Percentiles rank a stretch among this genome's conserved stretches.
These are phyloP conservation scores for Morone saxatilis DNA, from an alignment of 2,113 vertebrate genomes.

Conservation along the genomic window DNA sequence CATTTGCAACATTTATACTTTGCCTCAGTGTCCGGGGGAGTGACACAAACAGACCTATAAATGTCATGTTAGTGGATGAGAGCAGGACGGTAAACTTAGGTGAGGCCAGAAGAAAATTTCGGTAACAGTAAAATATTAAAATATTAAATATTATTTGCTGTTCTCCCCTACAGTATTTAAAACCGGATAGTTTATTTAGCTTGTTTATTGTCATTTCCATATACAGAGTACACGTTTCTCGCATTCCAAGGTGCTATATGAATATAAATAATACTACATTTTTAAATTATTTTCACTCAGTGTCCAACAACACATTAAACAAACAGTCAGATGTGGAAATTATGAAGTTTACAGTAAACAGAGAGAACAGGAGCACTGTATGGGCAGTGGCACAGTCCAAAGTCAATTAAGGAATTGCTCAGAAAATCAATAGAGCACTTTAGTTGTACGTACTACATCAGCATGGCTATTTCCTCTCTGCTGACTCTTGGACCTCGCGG, in stretches of 20 bases:
- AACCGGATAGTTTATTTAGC: no score
- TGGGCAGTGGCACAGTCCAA: background rate
- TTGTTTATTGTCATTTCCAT: no score
- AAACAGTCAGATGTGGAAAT: background rate
- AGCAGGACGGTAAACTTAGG: no score
- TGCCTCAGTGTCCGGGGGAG: background rate
- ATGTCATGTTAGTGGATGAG: no score
- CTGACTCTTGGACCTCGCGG: conserved; percentile 19
- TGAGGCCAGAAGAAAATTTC: no score
- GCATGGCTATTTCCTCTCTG: conserved; percentile 39
- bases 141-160: no score
- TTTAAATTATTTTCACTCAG: background rate
- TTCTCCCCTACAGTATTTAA: no score
- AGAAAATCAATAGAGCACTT: conserved; percentile 68
- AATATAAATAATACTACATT: no score
- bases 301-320: background rate
- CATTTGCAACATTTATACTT: background rate
- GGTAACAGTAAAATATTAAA: no score
- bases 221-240: no score
- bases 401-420: conserved; percentile 60
- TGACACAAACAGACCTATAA: background rate
- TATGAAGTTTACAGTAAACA: background rate
- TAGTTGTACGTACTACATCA: conserved; percentile 30
- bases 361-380: background rate
- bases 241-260: no score